Conservation (phyloP, 1,140 invertebrate genomes). For the Lasaia peninsularis region DNA sequence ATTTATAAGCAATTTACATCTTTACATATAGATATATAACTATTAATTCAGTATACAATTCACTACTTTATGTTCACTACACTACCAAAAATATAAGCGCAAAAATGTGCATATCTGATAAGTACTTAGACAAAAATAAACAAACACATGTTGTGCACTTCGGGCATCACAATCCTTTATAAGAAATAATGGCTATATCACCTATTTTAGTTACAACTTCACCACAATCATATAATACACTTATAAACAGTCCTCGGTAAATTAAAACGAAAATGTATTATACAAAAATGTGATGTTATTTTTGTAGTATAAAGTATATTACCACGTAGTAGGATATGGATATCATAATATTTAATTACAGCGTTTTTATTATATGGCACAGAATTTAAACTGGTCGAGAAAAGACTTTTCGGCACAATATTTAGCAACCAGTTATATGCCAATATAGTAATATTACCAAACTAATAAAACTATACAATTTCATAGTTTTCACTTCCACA, state of each 20-base stretch:
- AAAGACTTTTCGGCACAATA: background rate
- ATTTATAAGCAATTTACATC: slow-evolving; percentile 73
- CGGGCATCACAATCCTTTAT: background rate
- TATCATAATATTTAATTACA: background rate
- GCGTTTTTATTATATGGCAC: slow-evolving; percentile 1
- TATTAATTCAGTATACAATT: slow-evolving; percentile 48
- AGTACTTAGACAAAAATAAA: slow-evolving; percentile 28
- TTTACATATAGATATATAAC: slow-evolving; percentile 63
- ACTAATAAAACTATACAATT: background rate
- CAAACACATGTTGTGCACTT: slow-evolving; percentile 16
- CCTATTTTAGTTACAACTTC: background rate
- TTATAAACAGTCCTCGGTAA: background rate
- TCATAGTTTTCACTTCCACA: too few species aligned
- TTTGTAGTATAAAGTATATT: background rate
- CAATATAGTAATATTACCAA: background rate
- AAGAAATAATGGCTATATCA: background rate
- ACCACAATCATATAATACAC: background rate
- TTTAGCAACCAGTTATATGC: background rate
- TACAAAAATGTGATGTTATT: background rate
- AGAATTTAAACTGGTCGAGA: background rate
- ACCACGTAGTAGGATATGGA: background rate
- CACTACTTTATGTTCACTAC: slow-evolving; percentile 32
- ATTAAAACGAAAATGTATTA: background rate
- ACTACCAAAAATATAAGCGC: slow-evolving; percentile 36
- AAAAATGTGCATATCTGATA: slow-evolving; percentile 26